Base-by-base conservation (phyloP, 2,113 vertebrate genomes). In the Cynocephalus volans region DNA sequence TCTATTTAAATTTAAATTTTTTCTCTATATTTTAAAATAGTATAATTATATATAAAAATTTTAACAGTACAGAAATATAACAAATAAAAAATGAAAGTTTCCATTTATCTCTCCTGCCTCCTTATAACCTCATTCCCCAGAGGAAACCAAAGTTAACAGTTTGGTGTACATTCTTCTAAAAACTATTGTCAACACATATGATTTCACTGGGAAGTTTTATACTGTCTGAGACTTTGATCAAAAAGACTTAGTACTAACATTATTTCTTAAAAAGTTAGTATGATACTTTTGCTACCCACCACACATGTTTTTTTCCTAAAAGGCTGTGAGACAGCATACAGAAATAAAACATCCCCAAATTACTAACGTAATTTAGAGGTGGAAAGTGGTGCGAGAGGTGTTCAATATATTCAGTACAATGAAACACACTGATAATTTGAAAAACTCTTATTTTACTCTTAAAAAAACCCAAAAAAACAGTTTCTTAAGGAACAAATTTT, bases 1-100 rank as follows among this genome's bases (percentile, higher is more conserved):
- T 90, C 23, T 82, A 65, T 90, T 60, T 67, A 52, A 84, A 67
- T 65, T 90, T 50, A 67, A 73, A 64, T 45, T 86, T 86, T 36
- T 86, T 52, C 48, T 28, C 10, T 13, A n/a, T 52, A 52, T 91
- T 24, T 91, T n/a, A 82, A 82, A 62, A 82, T 4, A 80, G 26
- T 24, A 21, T 54, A 64, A 84, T 76, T 48, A 33, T 26, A 33
- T 26, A 82, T 60, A 26, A 58, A 82, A 92, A 82, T 72, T 54
- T 60, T 82, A 70, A 70, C 14, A 92, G 19, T 81, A 8, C 64
- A 72, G 45, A 90, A 79, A 52, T 60, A 48, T 19, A 72, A 13
- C 67, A 92, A 60, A 65, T 31, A 77, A 89, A 65, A 56, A 70
- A n/a, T 58, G 23, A 45, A 65, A 52, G 28, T 33, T 56, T 70